Evolutionary conservation across 1,140 invertebrate species (phyloP), one percentile per base, ranked within the genome.

Genomic region (Anoplolepis gracilipes): DNA sequence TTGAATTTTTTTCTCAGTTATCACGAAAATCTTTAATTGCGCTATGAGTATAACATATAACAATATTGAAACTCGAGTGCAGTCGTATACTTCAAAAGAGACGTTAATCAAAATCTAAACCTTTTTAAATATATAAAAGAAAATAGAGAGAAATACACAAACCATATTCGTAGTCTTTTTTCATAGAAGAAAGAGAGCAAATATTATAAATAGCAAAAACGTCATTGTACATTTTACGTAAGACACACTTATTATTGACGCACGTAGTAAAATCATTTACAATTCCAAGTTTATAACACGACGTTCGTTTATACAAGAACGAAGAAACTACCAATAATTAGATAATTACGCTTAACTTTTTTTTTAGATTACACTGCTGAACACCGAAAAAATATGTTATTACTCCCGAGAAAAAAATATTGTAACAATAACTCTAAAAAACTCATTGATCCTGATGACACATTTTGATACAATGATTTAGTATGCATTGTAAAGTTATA

Each of bases 231-330:
- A 59, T 55, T 42, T 55, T 42, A 25, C 61, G 67, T 42, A 53
- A 70, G 28, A 30, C 55, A 59, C 81, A 77, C 81, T 89, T 89
- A 81, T 85, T 62, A 86, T 64, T n/a, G 70, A 77, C 57, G 88
- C 88, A 86, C 84, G n/a, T 85, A 64, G 77, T 6, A 10, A 69
- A 87, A 64, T 72, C 42, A 72, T 33, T 87, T 22, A 49, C 22
- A 19, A 46, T 42, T 30, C 42, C 62, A 46, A 25, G 78, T 87
- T 64, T 1, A 16, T 49, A 69, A 2, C 30, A 55, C 6, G 22
- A 79, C 22, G 19, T 39, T 70, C 11, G 19, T 81, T 13, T n/a
- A n/a, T n/a, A 6, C 72, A 28, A 13, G 19, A 0, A 39, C 7
- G 19, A n/a, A 28, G 10, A 33, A 53, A 81, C 42, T 22, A 67